Conservation (phyloP, 2,797 vertebrate species). For the Megalops cyprinoides region DNA sequence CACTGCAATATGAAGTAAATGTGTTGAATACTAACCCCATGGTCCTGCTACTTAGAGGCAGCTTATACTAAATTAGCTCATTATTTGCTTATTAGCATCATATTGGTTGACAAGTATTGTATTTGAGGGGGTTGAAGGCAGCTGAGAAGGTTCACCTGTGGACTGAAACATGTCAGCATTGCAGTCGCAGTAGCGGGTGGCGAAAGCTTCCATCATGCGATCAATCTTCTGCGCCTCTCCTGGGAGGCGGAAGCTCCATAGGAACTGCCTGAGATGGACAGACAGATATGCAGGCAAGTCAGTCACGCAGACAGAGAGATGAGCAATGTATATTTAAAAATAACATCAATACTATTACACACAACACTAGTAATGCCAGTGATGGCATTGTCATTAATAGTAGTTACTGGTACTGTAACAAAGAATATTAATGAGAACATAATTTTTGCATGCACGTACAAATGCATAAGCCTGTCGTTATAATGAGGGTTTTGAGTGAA, state of each 20-base stretch:
- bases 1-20: neutral
- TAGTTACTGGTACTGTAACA: no score
- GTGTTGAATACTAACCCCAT: neutral
- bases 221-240: slow-evolving; percentile 96
- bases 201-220: slow-evolving; percentile 97
- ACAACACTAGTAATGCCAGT: no score
- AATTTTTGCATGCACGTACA: neutral
- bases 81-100: no score
- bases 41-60: neutral
- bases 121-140: neutral
- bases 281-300: neutral
- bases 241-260: slow-evolving; percentile 93
- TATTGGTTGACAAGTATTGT: no score
- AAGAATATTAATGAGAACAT: no score
- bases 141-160: slow-evolving; percentile 70
- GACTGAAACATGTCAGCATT: slow-evolving; percentile 87
- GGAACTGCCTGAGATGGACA: slow-evolving; percentile 78
- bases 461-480: neutral
- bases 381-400: no score
- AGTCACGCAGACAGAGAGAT: neutral
- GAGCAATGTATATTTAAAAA: neutral
- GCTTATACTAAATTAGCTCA: neutral
- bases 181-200: slow-evolving; percentile 87
- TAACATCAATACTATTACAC: neutral
- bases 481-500: neutral